A percentile compares a stretch with the other conserved stretches of the same genome.
These are phyloP conservation scores for Daphoenositta chrysoptera DNA, from an alignment of 2,113 vertebrate species.

Conservation along the genomic window DNA sequence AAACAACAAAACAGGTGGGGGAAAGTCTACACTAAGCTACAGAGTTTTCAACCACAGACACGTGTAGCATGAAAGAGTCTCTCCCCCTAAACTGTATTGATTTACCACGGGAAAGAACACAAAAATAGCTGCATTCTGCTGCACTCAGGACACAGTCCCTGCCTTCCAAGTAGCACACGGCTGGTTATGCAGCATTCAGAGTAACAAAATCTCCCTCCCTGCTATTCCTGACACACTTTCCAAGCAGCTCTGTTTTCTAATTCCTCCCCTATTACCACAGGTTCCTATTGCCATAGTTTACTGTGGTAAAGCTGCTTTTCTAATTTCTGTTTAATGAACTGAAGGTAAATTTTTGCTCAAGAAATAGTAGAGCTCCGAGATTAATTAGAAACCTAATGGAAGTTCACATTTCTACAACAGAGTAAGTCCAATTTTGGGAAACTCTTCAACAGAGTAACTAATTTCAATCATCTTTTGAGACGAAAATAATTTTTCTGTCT, in stretches of 20 bases:
- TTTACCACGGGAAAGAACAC: not conserved
- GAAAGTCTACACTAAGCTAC: not conserved
- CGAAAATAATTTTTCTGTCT: not conserved
- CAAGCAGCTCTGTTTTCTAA: not conserved
- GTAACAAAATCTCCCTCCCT: not conserved
- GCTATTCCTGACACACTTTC: not conserved
- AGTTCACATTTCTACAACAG: not conserved
- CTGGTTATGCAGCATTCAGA: not conserved
- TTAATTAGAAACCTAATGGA: not conserved
- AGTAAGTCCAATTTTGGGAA: not conserved
- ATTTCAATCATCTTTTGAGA: not conserved
- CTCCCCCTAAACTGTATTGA: not conserved
- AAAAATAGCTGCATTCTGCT: not conserved
- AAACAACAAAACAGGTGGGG: fast-evolving
- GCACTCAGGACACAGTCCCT: not conserved
- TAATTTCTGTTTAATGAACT: not conserved
- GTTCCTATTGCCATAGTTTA: not conserved
- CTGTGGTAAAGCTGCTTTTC: not conserved
- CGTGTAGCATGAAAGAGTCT: not conserved
- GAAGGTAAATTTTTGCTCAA: not conserved
- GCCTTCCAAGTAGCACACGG: not conserved
- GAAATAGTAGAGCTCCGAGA: not conserved
- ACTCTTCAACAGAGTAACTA: not conserved
- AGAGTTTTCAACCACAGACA: not conserved
- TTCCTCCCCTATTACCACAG: not conserved